Evolutionary conservation across 2,113 vertebrate genomes (phyloP), one percentile per base, ranked within the genome.

Genomic region (Solea solea): DNA sequence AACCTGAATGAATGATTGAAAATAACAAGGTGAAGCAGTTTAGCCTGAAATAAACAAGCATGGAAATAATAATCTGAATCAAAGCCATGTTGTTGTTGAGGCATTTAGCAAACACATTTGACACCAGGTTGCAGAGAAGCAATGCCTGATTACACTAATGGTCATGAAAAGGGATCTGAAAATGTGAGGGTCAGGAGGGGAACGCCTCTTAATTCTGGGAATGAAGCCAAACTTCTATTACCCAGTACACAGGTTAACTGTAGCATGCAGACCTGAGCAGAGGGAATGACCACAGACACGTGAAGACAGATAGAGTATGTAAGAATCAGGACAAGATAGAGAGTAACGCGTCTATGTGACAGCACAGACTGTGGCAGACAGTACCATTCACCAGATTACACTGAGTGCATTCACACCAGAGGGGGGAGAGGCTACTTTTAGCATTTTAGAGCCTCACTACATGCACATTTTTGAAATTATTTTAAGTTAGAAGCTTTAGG

Each of bases 131-230:
- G 7, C 27, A 41, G 21, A 16, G 64, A 9, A 49, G 44, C 57
- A 72, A 49, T 51, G 7, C 58, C 74, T 51, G 61, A 58, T 80
- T 70, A 75, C 62, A 75, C 72, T 80, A 86, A 86, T 76, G 69
- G 80, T 34, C n/a, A 15, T 63, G 57, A 73, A 78, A 83, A 85
- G 13, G 52, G 73, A 65, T 65, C 63, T 80, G 16, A 71, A 60
- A 73, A 76, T 76, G 64, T 74, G 58, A 62, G 60, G 61, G 49
- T 76, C 16, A 54, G 51, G 63, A 11, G 6, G 76, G 78, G 81
- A 83, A 87, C 86, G 67, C 78, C 75, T 85, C 75, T 83, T 70
- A 81, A 52, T 68, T 70, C 82, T 72, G 74, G 81, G 83, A 83
- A 62, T 59, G 9, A 5, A 3, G 80, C 84, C 86, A 86, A 44